A percentile compares a stretch with the other conserved stretches of the same genome.
Evolutionary conservation across 1,140 invertebrate genomes (phyloP).

Genomic region (Drosophila ananassae): DNA sequence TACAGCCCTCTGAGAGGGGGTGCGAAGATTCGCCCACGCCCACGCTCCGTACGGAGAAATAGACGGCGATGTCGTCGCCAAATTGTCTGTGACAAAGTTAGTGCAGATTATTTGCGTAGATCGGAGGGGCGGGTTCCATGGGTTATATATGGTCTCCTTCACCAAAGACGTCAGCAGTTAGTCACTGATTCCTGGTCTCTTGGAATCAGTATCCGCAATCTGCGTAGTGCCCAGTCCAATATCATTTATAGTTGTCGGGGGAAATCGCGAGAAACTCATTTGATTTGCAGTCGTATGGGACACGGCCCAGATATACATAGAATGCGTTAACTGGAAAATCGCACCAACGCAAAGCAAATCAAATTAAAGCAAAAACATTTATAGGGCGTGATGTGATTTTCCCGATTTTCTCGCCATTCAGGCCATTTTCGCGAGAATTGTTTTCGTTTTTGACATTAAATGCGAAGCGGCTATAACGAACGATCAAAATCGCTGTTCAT

Average conservation of each 20-base stretch:
- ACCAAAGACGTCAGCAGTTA: conserved; percentile 60
- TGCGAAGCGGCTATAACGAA: conserved; percentile 5
- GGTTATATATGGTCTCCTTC: conserved; percentile 38
- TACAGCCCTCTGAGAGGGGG: conserved; percentile 46
- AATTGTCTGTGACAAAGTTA: conserved; percentile 76
- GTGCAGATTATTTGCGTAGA: conserved; percentile 64
- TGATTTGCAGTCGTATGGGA: conserved; percentile 53
- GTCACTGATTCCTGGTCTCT: conserved; percentile 58
- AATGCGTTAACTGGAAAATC: conserved; percentile 49
- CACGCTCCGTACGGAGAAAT: conserved; percentile 26
- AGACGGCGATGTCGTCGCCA: conserved; percentile 57
- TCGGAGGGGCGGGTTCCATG: conserved; percentile 17
- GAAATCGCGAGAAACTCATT: conserved; percentile 52
- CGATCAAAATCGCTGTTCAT: conserved; percentile 12
- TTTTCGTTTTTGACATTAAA: conserved; percentile 21
- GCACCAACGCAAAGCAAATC: conserved; percentile 10
- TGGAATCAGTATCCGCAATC: conserved; percentile 56
- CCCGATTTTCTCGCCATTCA: conserved; percentile 13
- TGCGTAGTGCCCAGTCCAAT: conserved; percentile 46
- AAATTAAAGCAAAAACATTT: conserved; percentile 50
- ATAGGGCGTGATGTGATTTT: conserved; percentile 68
- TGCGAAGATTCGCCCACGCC: conserved; percentile 24
- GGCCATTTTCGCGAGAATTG: conserved; percentile 42
- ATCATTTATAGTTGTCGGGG: conserved; percentile 36
- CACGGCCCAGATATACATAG: conserved; percentile 8